Conservation (phyloP, 2,888 invertebrate species). For the Eretmocerus hayati region DNA sequence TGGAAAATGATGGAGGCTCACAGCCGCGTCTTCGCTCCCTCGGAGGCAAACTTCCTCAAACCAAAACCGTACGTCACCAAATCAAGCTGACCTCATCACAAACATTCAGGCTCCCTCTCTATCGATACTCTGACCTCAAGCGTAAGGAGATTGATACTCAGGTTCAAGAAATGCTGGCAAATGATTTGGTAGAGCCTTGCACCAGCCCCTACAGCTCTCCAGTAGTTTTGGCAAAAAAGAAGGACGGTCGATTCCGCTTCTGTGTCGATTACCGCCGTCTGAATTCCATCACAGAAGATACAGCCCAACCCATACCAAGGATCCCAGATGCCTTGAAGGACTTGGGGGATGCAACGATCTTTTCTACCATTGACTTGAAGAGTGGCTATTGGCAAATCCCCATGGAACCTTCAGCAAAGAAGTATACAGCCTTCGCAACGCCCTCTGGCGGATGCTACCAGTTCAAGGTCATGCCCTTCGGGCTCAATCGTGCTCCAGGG, state of each 20-base stretch:
- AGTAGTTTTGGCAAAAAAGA: conserved; percentile 20
- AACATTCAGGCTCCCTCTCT: not conserved
- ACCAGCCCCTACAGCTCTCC: conserved; percentile 23
- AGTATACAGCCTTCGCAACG: not conserved
- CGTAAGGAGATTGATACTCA: conserved; percentile 15
- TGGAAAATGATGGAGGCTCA: not conserved
- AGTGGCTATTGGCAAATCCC: not conserved
- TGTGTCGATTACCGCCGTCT: conserved; percentile 27
- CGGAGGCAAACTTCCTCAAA: no score
- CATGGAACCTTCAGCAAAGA: not conserved
- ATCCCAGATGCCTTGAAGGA: conserved; percentile 26
- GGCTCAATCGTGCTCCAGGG: not conserved
- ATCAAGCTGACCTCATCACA: no score
- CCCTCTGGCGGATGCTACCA: not conserved
- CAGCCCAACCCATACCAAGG: conserved; percentile 23
- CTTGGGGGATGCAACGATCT: conserved; percentile 27
- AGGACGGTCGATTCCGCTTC: conserved; percentile 18
- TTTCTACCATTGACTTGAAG: conserved; percentile 29
- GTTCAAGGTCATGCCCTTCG: not conserved
- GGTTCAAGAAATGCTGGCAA: conserved; percentile 20
- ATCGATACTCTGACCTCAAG: conserved; percentile 10
- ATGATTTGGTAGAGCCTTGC: conserved; percentile 20
- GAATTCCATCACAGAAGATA: conserved; percentile 23
- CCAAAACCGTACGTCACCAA: no score
- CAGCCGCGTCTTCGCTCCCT: no score